Percentiles rank a stretch among this genome's conserved stretches.
Evolutionary conservation across 2,888 invertebrate genomes (phyloP).

Genomic region (Mesorhabditis spiculigera): DNA sequence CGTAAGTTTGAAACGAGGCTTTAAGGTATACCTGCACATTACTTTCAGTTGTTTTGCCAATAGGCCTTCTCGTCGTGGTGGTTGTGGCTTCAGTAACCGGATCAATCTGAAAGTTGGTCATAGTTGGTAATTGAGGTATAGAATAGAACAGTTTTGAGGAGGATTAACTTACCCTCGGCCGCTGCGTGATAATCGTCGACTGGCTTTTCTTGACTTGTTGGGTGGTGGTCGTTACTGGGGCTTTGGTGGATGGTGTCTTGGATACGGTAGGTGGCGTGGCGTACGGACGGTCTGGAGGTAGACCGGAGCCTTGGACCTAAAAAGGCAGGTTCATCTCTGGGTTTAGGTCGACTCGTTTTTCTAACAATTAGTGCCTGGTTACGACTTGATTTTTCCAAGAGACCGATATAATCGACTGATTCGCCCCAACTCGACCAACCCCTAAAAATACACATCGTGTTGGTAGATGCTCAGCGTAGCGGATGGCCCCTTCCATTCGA

Average conservation of each 20-base stretch:
- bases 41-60: no score
- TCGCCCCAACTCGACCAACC: background rate
- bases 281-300: background rate
- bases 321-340: background rate
- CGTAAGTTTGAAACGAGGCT: background rate
- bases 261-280: background rate
- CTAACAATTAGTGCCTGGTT: no score
- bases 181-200: conserved; percentile 1
- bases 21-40: no score
- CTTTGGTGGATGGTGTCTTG: background rate
- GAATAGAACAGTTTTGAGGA: no score
- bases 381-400: no score
- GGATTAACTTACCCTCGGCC: background rate
- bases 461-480: background rate
- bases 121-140: no score
- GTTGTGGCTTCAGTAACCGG: no score
- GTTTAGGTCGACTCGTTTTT: no score
- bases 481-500: background rate
- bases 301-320: conserved; percentile 5
- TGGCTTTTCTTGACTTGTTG: conserved; percentile 6
- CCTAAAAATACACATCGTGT: no score
- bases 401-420: background rate
- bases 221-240: background rate
- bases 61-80: no score
- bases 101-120: no score